Evolutionary conservation across 30 jellyfish, hydroid and myxozoan genomes (phyloP), one percentile per base, ranked within the genome.

Genomic region (Cassiopea xamachana): DNA sequence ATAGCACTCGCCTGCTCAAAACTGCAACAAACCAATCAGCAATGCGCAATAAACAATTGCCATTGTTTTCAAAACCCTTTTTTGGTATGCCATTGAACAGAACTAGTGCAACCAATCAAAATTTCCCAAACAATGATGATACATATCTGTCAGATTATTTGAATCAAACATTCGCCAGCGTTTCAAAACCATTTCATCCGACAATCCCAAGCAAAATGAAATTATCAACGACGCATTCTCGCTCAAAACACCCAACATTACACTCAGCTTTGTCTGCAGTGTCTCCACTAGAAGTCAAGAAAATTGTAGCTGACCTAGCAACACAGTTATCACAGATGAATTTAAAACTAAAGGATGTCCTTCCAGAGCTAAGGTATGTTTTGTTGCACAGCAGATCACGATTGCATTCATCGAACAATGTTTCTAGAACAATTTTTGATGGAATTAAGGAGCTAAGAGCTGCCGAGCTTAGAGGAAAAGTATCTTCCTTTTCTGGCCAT

Each of bases 331-430:
- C 92, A 7, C 51, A 73, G 7, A 58, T 90, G 16, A 59, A 82
- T 50, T 67, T 90, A 44, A 64, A 90, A 15, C 89, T 90, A n/a
- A 90, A 75, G 51, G 97, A 90, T 76, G 97, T 90, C 73, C 69
- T 90, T 46, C 92, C 97, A 18, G 97, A 81, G 62, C 68, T 90
- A 5, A 77, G 62, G 50, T 67, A 78, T 48, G 97, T 90, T 2
- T 13, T 90, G 81, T 51, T 15, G 49, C 90, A 82, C 64, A 90
- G 91, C 81, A 69, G 82, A 58, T 60, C 82, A 16, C 39, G 64
- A 43, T 27, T 90, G 18, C 73, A 76, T 7, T 64, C 76, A 1
- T 80, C 73, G 43, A 83, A 62, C 19, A 83, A 75, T 16, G 48
- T 90, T 45, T 87, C 97, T 1, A 64, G 64, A 43, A 79, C 97